These are phyloP conservation scores for Pollachius pollachius DNA, from an alignment of 2,113 vertebrate genomes.

Conservation along the genomic window DNA sequence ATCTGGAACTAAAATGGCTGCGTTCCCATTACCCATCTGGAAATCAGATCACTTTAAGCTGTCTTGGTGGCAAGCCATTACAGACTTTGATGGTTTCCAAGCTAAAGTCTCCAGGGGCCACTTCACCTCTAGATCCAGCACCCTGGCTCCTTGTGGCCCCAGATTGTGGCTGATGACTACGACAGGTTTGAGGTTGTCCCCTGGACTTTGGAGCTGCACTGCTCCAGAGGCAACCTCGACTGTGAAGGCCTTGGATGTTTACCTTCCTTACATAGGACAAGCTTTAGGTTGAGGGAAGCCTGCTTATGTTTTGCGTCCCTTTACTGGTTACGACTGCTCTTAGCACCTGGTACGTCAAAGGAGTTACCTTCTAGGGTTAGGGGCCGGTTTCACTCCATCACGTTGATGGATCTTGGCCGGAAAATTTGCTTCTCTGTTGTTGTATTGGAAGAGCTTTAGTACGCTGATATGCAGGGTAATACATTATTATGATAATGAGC, in stretches of 20 bases:
- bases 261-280: background rate
- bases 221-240: background rate
- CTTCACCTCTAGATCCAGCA: background rate
- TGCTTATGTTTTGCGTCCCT: background rate
- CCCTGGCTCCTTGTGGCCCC: background rate
- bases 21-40: background rate
- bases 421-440: too few species aligned
- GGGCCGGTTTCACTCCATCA: too few species aligned
- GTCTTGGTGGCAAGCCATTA: background rate
- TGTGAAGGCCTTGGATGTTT: background rate
- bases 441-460: too few species aligned
- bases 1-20: background rate
- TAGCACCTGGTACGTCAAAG: too few species aligned
- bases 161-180: background rate
- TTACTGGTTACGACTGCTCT: too few species aligned
- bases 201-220: background rate
- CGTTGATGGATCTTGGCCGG: too few species aligned
- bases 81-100: constrained; percentile 1
- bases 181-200: background rate
- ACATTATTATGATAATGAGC: too few species aligned
- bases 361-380: too few species aligned
- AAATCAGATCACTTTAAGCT: background rate
- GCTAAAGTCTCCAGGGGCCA: background rate
- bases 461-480: too few species aligned
- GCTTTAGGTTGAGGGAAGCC: background rate